phyloP scores from a whole-genome alignment of 2,888 invertebrate species.

The Melitaea athalia region DNA sequence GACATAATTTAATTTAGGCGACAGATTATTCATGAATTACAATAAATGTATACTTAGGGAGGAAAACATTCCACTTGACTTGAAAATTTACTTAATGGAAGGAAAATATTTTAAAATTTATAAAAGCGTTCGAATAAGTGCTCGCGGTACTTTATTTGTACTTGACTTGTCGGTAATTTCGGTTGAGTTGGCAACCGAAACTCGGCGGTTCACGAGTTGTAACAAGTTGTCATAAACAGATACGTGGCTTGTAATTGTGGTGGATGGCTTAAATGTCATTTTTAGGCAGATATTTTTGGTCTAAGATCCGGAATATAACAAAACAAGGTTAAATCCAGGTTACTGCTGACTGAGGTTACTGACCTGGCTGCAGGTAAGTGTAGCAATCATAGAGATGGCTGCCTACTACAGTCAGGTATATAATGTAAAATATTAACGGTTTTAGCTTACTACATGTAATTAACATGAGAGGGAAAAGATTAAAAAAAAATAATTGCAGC shows the following conservation, averaged over 20 bases:
- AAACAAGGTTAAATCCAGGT: too few species aligned
- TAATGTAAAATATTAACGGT: too few species aligned
- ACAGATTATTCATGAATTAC: conserved; percentile 6
- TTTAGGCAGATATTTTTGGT: background rate
- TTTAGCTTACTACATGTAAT: too few species aligned
- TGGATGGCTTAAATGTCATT: background rate
- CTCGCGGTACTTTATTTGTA: conserved; percentile 22
- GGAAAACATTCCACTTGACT: conserved; percentile 15
- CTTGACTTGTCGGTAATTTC: conserved; percentile 18
- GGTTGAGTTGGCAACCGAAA: conserved; percentile 8
- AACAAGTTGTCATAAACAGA: conserved; percentile 10
- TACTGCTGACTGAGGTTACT: too few species aligned
- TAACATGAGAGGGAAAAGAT: too few species aligned
- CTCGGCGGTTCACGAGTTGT: conserved; percentile 9
- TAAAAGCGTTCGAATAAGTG: conserved; percentile 26
- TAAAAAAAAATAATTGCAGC: too few species aligned
- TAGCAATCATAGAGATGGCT: too few species aligned
- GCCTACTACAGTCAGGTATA: too few species aligned
- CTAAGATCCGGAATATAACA: too few species aligned
- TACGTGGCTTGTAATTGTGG: conserved; percentile 11
- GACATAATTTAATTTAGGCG: conserved; percentile 1
- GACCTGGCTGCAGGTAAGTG: too few species aligned
- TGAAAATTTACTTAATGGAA: conserved; percentile 27
- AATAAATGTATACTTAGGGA: conserved; percentile 16
- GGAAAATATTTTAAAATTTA: conserved; percentile 25